Percentiles rank a stretch among this genome's conserved stretches.
These are phyloP conservation scores for Triplophysa bombifrons DNA, from an alignment of 2,797 vertebrate species.

Conservation along the genomic window DNA sequence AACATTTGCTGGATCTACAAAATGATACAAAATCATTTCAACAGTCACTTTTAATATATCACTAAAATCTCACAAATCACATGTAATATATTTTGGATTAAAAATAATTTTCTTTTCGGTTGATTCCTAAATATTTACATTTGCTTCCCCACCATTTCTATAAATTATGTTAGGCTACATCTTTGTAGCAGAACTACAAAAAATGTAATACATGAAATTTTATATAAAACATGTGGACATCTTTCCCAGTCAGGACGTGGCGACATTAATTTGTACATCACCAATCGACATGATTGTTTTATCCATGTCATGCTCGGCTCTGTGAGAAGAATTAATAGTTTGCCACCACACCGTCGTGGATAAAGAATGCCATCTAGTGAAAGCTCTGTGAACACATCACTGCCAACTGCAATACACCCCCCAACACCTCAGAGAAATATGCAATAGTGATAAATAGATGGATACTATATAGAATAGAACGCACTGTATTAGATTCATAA, in stretches of 20 bases:
- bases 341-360: background rate
- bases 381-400: constrained; percentile 14
- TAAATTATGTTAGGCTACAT: background rate
- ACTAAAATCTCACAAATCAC: too few relatives aligned
- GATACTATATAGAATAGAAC: too few relatives aligned
- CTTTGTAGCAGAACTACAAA: background rate
- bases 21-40: too few relatives aligned
- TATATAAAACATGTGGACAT: background rate
- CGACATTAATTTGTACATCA: background rate
- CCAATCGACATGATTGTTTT: constrained; percentile 2
- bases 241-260: background rate
- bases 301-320: background rate
- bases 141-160: background rate
- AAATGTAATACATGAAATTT: background rate
- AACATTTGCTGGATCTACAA: too few relatives aligned
- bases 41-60: too few relatives aligned
- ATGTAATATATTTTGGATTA: too few relatives aligned
- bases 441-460: too few relatives aligned
- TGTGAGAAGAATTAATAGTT: constrained; percentile 3
- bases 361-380: constrained; percentile 46
- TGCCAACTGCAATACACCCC: constrained; percentile 5
- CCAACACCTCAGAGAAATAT: too few relatives aligned
- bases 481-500: too few relatives aligned
- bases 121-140: background rate
- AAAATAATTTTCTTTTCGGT: background rate